Conservation (phyloP, 2,888 invertebrate species). For the Brachyptera risi region DNA sequence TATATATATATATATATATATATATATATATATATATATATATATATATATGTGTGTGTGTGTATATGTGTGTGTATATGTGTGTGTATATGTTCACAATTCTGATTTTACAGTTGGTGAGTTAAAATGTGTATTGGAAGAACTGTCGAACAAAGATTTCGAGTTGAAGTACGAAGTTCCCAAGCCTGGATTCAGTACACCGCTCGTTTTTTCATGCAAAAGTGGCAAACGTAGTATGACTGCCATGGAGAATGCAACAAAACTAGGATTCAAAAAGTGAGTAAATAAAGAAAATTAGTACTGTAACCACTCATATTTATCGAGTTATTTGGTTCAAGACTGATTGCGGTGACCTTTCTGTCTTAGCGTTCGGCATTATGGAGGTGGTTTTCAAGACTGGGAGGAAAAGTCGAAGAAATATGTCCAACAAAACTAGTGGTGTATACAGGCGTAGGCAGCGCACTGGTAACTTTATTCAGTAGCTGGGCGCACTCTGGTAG, state of each 20-base stretch:
- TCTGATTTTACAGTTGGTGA: constrained; percentile 56
- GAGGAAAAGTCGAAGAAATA: constrained; percentile 34
- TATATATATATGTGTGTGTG: too few species aligned
- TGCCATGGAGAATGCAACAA: constrained; percentile 56
- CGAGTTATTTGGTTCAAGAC: constrained; percentile 17
- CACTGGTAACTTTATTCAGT: too few species aligned
- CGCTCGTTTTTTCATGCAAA: constrained; percentile 66
- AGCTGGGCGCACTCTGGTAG: too few species aligned
- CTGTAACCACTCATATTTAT: constrained; percentile 35
- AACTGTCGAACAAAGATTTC: constrained; percentile 53
- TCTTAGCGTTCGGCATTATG: constrained; percentile 25
- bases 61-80: too few species aligned
- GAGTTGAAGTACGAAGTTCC: constrained; percentile 51
- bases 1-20: too few species aligned
- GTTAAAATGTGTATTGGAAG: constrained; percentile 47
- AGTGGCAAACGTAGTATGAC: constrained; percentile 61
- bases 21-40: too few species aligned
- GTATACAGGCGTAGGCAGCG: too few species aligned
- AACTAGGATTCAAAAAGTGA: constrained; percentile 60
- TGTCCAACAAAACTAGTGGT: too few species aligned
- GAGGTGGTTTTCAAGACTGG: constrained; percentile 28
- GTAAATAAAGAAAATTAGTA: constrained; percentile 35
- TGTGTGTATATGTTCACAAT: too few species aligned
- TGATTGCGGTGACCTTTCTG: too few species aligned
- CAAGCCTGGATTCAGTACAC: constrained; percentile 56